Evolutionary conservation across 1,140 invertebrate genomes (phyloP).

Genomic region (Leptinotarsa lineolata): DNA sequence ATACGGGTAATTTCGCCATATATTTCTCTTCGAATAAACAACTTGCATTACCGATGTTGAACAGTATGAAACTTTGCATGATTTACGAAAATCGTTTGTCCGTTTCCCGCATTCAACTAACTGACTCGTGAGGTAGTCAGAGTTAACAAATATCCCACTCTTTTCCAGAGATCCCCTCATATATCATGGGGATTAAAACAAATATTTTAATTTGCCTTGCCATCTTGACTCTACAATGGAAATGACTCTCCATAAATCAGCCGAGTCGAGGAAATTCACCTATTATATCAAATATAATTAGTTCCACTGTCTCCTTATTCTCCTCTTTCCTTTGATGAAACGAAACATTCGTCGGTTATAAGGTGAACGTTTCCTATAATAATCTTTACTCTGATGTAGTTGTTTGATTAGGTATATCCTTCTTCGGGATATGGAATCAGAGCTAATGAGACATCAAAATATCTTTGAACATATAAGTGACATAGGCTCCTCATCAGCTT

Average conservation of each 20-base stretch:
- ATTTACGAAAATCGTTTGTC: too few relatives aligned
- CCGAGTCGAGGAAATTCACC: slow-evolving; percentile 12
- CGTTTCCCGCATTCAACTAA: too few relatives aligned
- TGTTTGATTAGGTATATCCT: background rate
- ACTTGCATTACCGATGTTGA: too few relatives aligned
- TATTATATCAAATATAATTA: slow-evolving; percentile 14
- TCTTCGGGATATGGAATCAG: background rate
- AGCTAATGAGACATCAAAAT: background rate
- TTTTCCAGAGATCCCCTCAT: background rate
- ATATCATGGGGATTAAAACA: slow-evolving; percentile 22
- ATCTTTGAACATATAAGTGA: background rate
- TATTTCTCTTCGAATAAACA: too few relatives aligned
- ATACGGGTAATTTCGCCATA: too few relatives aligned
- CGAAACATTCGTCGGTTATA: background rate
- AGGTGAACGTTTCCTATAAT: background rate
- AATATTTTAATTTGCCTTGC: slow-evolving; percentile 21
- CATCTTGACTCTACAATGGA: slow-evolving; percentile 18
- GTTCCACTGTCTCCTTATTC: background rate
- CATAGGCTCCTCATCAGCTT: background rate
- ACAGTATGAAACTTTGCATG: too few relatives aligned
- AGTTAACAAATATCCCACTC: slow-evolving; percentile 7
- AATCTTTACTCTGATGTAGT: background rate
- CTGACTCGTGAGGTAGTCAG: background rate
- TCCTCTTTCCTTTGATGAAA: background rate
- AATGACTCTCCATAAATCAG: slow-evolving; percentile 14